Conservation (phyloP, 2,113 vertebrate genomes). For the Chaenogobius annularis region DNA sequence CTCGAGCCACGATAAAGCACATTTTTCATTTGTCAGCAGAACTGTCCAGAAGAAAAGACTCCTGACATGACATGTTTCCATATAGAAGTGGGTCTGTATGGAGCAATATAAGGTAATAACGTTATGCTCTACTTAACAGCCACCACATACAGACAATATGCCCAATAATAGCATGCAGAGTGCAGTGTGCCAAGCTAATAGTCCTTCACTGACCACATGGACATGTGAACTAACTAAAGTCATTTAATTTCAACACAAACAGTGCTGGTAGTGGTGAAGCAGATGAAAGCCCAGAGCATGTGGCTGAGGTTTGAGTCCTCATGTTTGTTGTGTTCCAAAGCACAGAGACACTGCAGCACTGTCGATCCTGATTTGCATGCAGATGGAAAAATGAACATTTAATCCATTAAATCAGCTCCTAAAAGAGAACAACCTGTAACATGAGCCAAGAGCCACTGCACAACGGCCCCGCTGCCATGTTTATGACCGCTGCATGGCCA, state of each 20-base stretch:
- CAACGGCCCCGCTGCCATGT: constrained; percentile 50
- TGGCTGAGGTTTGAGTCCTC: constrained; percentile 61
- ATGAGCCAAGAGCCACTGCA: constrained; percentile 40
- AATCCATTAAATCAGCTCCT: constrained; percentile 56
- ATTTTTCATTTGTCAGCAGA: constrained; percentile 47
- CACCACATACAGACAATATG: constrained; percentile 14
- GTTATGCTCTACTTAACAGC: background rate
- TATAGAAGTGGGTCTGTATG: constrained; percentile 19
- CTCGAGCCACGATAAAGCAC: constrained; percentile 38
- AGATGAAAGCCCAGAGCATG: constrained; percentile 53
- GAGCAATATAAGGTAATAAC: constrained; percentile 2
- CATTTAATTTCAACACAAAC: constrained; percentile 50
- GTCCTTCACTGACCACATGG: constrained; percentile 35
- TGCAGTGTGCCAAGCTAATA: constrained; percentile 12
- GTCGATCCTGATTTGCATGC: constrained; percentile 65
- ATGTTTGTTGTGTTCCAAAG: constrained; percentile 63
- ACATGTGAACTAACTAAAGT: constrained; percentile 23
- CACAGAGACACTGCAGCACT: constrained; percentile 48
- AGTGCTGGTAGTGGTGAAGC: constrained; percentile 33
- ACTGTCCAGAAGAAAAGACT: constrained; percentile 7
- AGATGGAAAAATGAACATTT: constrained; percentile 59
- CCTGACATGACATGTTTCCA: constrained; percentile 12
- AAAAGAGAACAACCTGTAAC: constrained; percentile 62
- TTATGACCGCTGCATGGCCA: constrained; percentile 50
- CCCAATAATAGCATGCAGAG: constrained; percentile 3